Evolutionary conservation across 2,888 invertebrate genomes (phyloP), one percentile per base, ranked within the genome.

Genomic region (Sialis fuliginosa): DNA sequence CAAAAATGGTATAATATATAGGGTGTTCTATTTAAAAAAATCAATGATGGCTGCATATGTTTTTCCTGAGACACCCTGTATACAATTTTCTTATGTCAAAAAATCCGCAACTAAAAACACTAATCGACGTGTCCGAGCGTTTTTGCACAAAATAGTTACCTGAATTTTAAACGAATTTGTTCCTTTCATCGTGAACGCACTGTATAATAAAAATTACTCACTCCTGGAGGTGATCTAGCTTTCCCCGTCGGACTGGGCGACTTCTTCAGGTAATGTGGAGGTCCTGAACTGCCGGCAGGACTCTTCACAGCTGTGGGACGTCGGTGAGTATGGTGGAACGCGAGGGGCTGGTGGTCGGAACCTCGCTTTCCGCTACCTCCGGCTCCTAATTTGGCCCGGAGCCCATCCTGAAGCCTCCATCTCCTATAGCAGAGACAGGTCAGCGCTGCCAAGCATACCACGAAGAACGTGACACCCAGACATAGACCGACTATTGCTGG

Each of bases 201-300:
- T n/a, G n/a, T n/a, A n/a, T n/a, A n/a, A n/a, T n/a, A n/a, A n/a
- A n/a, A n/a, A n/a, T n/a, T n/a, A 55, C 61, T 61, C 59, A 69
- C 68, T 50, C 66, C 72, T 1, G 74, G 74, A 5, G 73, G 73
- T 53, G 78, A 72, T 51, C 74, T 71, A 33, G 66, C 68, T 53
- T 77, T 60, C 61, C 74, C 71, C 5, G 89, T 88, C 0, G 91
- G 90, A 50, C 89, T 88, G 0, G 91, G 90, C n/a, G 85, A 88
- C 67, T 92, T 93, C 70, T 90, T 89, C 61, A 91, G 67, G 65
- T 89, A 90, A 62, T 89, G 88, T 31, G 74, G 70, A n/a, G 58
- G 59, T 6, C 57, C 54, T 32, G 80, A 79, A 52, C 77, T 77
- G 9, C 83, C 84, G 46, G 83, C 86, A 1, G 90, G 90, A 50